These are phyloP conservation scores for Pomacea canaliculata DNA, from an alignment of 2,888 invertebrate species.

Conservation along the genomic window DNA sequence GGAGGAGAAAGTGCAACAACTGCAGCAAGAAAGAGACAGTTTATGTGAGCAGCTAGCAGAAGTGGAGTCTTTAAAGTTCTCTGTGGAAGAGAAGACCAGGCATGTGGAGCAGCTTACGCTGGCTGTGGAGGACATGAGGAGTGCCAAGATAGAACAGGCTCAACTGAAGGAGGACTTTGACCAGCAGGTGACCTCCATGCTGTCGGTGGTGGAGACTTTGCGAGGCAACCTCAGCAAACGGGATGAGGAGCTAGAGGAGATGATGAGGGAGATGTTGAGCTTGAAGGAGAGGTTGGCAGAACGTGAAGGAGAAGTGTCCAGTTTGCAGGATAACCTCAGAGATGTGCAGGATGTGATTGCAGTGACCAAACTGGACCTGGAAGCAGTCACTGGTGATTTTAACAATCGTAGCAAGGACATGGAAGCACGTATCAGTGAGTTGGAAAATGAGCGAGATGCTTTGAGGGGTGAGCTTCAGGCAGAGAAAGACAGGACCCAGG, in stretches of 20 bases:
- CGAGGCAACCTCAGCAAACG: conserved; percentile 20
- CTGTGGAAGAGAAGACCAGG: conserved; percentile 25
- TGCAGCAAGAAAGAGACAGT: conserved; percentile 1
- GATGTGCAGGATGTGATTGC: conserved; percentile 25
- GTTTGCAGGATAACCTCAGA: conserved; percentile 30
- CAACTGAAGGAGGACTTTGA: conserved; percentile 22
- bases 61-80: conserved; percentile 19
- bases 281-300: conserved; percentile 29
- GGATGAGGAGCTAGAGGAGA: conserved; percentile 29
- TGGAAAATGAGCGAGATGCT: conserved; percentile 26
- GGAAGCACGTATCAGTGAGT: conserved; percentile 20
- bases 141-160: conserved; percentile 16
- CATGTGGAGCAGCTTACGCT: conserved; percentile 26
- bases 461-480: conserved; percentile 21
- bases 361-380: conserved; percentile 18
- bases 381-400: conserved; percentile 23
- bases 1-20: conserved; percentile 22
- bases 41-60: conserved; percentile 10
- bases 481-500: conserved; percentile 12
- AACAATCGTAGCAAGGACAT: conserved; percentile 15
- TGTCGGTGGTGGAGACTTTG: conserved; percentile 21
- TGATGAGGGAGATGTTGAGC: conserved; percentile 13
- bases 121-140: conserved; percentile 27
- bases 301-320: conserved; percentile 31
- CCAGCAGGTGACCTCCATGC: conserved; percentile 20